Evolutionary conservation across 2,888 invertebrate genomes (phyloP), one percentile per base, ranked within the genome.

Genomic region (Hydrotaea cyrtoneurina): DNA sequence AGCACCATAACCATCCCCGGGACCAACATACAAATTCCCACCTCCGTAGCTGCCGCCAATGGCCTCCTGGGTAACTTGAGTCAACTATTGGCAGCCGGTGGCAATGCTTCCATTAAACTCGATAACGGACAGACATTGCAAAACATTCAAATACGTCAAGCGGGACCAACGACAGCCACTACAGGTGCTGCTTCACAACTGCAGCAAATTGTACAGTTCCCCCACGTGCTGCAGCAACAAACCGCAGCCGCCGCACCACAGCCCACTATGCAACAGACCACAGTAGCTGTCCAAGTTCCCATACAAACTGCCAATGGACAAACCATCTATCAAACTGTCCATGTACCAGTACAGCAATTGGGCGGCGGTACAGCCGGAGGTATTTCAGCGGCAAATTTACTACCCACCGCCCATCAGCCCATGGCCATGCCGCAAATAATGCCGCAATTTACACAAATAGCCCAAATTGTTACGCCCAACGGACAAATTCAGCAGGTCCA

Each of bases 271-370:
- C n/a, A 86, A 13, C 87, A 87, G 71, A 89, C 91, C 26, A 95
- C 97, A 82, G 97, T 98, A 74, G 97, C 97, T 0, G 97, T 98
- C 4, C 98, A 98, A 92, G 97, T 92, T 19, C 91, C 91, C 19
- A 91, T 92, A 62, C 92, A 92, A 78, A 91, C 92, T 0, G 88
- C 86, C 46, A 96, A 96, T 91, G 98, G 98, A 0, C 98, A 98
- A 93, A 98, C 98, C 0, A 96, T 98, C 82, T 97, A 98, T 92
- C 98, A 99, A 92, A 98, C 98, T 0, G 96, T 99, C 0, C 98
- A 98, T 91, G 95, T 99, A 88, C 98, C 98, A 0, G 94, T 98
- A 19, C 98, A 98, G 92, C 95, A 97, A 59, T 93, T 96, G 71
- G 95, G 88, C 0, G 87, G 88, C 0, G 83, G 95, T 21, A n/a